Evolutionary conservation across 2,888 invertebrate species (phyloP).

Genomic region (Acanthococcus lagerstroemiae): DNA sequence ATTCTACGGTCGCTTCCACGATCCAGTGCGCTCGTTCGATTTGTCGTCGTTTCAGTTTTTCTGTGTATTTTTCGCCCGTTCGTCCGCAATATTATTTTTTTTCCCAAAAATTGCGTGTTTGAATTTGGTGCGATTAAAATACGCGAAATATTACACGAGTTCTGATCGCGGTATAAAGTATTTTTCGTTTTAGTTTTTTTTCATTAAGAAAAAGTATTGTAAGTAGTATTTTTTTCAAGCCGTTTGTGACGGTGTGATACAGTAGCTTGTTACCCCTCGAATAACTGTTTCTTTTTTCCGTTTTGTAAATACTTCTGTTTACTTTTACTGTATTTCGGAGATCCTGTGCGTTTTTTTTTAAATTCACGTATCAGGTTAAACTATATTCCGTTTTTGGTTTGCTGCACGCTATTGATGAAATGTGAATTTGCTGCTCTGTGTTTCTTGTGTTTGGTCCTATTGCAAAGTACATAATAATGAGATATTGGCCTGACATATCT

Average conservation of each 20-base stretch:
- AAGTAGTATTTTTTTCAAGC: constrained; percentile 12
- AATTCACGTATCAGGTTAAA: neutral
- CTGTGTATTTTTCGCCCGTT: neutral
- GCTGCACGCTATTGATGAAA: constrained; percentile 2
- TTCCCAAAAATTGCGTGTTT: neutral
- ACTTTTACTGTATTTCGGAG: no score
- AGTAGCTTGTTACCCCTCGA: no score
- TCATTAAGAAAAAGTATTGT: constrained; percentile 18
- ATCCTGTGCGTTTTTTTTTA: neutral
- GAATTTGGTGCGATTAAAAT: neutral
- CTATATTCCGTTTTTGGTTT: neutral
- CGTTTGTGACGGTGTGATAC: neutral
- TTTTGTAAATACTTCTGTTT: neutral
- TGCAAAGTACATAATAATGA: constrained; percentile 10
- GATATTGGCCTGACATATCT: constrained; percentile 20
- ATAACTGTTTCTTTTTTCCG: neutral
- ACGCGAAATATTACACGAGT: neutral
- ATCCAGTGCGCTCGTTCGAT: neutral
- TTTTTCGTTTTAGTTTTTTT: neutral
- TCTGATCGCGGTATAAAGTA: neutral
- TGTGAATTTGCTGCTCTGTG: neutral
- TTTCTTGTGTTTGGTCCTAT: neutral
- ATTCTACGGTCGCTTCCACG: neutral
- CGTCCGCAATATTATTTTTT: neutral
- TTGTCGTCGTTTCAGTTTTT: neutral